Conservation (phyloP, 2,888 invertebrate genomes). For the Eilema depressum region DNA sequence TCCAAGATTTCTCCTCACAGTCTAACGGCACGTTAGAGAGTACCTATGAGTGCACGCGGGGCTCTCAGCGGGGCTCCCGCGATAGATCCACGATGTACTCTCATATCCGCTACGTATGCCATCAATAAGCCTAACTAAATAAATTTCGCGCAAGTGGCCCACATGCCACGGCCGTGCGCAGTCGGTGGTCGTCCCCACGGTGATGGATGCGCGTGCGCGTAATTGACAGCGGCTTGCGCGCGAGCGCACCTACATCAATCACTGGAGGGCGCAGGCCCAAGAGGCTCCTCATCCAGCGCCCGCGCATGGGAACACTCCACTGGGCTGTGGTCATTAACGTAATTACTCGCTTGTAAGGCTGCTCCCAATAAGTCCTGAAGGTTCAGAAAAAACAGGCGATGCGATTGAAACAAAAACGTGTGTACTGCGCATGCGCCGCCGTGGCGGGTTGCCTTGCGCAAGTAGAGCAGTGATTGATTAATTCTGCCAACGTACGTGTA, state of each 20-base stretch:
- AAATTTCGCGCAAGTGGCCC: conserved; percentile 17
- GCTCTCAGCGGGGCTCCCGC: background rate
- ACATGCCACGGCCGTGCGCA: conserved; percentile 17
- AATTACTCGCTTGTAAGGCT: conserved; percentile 30
- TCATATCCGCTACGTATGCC: conserved; percentile 13
- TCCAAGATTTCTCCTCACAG: background rate
- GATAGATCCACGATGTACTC: conserved; percentile 3
- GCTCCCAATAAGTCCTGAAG: background rate
- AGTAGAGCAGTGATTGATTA: background rate
- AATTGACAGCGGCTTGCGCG: conserved; percentile 64
- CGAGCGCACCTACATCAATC: conserved; percentile 49
- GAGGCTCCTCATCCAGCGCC: conserved; percentile 13
- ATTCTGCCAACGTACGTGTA: background rate
- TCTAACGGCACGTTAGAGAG: background rate
- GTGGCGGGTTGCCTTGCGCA: background rate
- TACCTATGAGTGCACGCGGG: too few species aligned
- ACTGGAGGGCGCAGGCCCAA: conserved; percentile 17
- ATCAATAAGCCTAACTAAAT: conserved; percentile 17
- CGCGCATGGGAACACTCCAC: conserved; percentile 25
- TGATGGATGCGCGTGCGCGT: conserved; percentile 65
- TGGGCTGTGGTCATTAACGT: conserved; percentile 20
- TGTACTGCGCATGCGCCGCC: background rate
- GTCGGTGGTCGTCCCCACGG: conserved; percentile 40
- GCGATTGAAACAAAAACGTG: conserved; percentile 14
- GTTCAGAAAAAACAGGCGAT: background rate